phyloP scores from a whole-genome alignment of 1,140 invertebrate genomes.

The Brachionus rubens region DNA sequence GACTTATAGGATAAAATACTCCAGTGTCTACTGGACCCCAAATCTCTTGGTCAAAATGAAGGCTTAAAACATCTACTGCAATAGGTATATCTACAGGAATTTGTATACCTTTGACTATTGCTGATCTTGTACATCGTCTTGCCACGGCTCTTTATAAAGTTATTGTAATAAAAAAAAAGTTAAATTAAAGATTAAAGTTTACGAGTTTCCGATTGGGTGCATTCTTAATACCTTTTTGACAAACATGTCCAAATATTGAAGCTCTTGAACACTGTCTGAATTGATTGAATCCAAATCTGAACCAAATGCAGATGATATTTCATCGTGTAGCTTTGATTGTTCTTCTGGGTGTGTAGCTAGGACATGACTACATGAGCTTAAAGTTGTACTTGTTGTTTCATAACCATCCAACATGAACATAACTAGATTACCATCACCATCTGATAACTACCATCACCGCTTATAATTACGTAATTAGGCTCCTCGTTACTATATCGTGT shows the following conservation, averaged over 20 bases:
- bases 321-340: conserved; percentile 60
- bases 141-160: too few relatives aligned
- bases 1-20: conserved; percentile 53
- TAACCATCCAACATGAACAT: conserved; percentile 57
- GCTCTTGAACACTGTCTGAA: conserved; percentile 50
- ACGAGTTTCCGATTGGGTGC: conserved; percentile 56
- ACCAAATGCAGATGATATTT: conserved; percentile 51
- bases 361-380: conserved; percentile 61
- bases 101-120: conserved; percentile 19
- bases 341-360: conserved; percentile 61
- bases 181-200: too few relatives aligned
- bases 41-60: conserved; percentile 56
- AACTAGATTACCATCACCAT: conserved; percentile 53
- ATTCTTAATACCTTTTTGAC: conserved; percentile 55
- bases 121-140: conserved; percentile 16
- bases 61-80: conserved; percentile 54
- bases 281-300: neutral
- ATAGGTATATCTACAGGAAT: conserved; percentile 56
- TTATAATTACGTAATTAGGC: too few relatives aligned
- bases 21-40: conserved; percentile 53
- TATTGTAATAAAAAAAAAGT: too few relatives aligned
- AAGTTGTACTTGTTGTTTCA: conserved; percentile 61
- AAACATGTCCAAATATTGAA: conserved; percentile 55
- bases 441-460: too few relatives aligned
- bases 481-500: too few relatives aligned